Percentiles rank a stretch among this genome's conserved stretches.
Evolutionary conservation across 1,140 invertebrate genomes (phyloP).

Genomic region (Scaptomyza hsui): DNA sequence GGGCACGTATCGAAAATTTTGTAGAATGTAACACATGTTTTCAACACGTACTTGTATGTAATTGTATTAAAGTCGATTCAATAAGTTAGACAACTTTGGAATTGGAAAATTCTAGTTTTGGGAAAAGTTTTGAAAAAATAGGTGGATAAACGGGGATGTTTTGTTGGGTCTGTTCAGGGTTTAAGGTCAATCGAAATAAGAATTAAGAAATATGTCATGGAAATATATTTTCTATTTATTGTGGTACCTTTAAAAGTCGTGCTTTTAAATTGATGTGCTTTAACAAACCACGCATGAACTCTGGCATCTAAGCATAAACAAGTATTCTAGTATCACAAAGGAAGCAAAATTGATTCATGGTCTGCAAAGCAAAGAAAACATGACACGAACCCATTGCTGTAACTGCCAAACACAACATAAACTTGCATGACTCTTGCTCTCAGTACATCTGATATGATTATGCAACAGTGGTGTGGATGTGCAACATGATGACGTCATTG

Average conservation of each 20-base stretch:
- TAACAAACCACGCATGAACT: too few species aligned
- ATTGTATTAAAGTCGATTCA: not conserved
- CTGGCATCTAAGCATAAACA: too few species aligned
- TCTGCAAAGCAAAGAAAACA: not conserved
- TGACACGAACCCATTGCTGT: not conserved
- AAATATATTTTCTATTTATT: too few species aligned
- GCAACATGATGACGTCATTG: conserved; percentile 45
- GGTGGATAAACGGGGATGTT: too few species aligned
- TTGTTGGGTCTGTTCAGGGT: not conserved
- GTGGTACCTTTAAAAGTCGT: too few species aligned
- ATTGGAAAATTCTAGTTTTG: too few species aligned
- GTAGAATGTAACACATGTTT: not conserved
- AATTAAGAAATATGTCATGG: too few species aligned
- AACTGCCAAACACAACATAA: not conserved
- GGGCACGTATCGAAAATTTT: not conserved
- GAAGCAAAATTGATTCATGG: not conserved
- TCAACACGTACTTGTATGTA: not conserved
- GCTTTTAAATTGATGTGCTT: too few species aligned
- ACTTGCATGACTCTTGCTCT: not conserved
- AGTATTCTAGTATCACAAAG: not conserved
- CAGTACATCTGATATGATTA: conserved; percentile 16
- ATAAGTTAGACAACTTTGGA: too few species aligned
- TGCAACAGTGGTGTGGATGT: conserved; percentile 23
- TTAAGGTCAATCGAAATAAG: not conserved
- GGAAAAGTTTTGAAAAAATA: too few species aligned